A percentile compares a stretch with the other conserved stretches of the same genome.
Conservation (phyloP, 2,113 vertebrate genomes). For the Lucifuga dentata region DNA sequence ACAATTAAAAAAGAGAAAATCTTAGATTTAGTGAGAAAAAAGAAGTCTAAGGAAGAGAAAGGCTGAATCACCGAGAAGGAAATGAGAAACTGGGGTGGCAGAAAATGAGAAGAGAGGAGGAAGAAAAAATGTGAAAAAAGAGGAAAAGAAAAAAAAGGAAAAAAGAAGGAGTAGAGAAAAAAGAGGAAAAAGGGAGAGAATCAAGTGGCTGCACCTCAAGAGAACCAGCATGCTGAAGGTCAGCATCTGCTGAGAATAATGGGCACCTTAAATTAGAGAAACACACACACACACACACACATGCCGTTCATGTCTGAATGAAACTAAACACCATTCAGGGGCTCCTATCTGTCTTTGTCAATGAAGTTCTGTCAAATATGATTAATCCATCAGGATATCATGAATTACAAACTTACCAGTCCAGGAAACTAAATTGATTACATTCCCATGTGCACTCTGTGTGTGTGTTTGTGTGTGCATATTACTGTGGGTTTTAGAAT, state of each 20-base stretch:
- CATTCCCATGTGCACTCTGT: conserved; percentile 48
- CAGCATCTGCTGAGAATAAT: conserved; percentile 75
- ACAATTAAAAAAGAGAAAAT: neutral
- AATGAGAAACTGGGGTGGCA: neutral
- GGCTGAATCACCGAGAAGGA: neutral
- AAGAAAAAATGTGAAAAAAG: conserved; percentile 12
- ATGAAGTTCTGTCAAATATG: conserved; percentile 72
- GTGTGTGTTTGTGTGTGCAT: conserved; percentile 12
- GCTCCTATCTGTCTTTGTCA: conserved; percentile 74
- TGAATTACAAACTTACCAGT: conserved; percentile 65
- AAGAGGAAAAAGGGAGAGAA: conserved; percentile 38
- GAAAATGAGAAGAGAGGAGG: conserved; percentile 34
- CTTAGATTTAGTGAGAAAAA: conserved; percentile 17
- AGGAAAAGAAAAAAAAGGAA: neutral
- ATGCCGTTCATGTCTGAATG: conserved; percentile 54
- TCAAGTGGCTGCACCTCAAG: conserved; percentile 68
- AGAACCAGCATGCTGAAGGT: conserved; percentile 72
- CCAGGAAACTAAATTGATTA: conserved; percentile 73
- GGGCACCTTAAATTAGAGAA: conserved; percentile 45
- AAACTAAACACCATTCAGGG: conserved; percentile 69
- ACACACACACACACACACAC: conserved; percentile 15
- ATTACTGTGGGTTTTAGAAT: conserved; percentile 13
- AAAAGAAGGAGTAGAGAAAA: neutral
- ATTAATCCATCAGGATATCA: conserved; percentile 68
- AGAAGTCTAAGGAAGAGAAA: conserved; percentile 38